Conservation (phyloP, 2,888 invertebrate species). For the Lochmaea crataegi region DNA sequence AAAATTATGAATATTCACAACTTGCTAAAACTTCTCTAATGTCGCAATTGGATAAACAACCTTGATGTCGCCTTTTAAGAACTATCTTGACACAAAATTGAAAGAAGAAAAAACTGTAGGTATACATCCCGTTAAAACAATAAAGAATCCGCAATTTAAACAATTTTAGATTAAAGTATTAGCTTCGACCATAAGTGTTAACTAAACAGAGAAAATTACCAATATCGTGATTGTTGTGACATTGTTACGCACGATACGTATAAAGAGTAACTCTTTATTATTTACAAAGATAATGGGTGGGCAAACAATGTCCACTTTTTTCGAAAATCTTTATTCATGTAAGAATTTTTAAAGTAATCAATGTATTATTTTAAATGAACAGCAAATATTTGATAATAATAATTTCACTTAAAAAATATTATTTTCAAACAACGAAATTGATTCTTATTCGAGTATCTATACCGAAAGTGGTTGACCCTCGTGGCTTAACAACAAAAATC, state of each 20-base stretch:
- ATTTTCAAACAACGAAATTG: too few relatives aligned
- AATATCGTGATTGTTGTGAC: slow-evolving; percentile 45
- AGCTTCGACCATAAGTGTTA: slow-evolving; percentile 22
- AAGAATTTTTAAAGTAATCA: slow-evolving; percentile 32
- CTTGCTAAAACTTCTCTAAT: not conserved
- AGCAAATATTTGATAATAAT: slow-evolving; percentile 36
- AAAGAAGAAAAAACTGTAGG: not conserved
- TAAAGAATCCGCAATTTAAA: slow-evolving; percentile 16
- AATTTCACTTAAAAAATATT: too few relatives aligned
- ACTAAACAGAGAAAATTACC: slow-evolving; percentile 29
- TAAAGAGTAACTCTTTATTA: slow-evolving; percentile 60
- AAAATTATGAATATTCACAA: too few relatives aligned
- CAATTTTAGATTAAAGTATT: slow-evolving; percentile 25
- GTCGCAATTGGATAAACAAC: not conserved
- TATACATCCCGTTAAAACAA: slow-evolving; percentile 1
- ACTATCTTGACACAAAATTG: not conserved
- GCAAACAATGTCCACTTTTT: slow-evolving; percentile 57
- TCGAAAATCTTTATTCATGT: slow-evolving; percentile 36
- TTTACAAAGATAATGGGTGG: slow-evolving; percentile 61
- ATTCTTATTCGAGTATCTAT: not conserved
- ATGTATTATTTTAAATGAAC: slow-evolving; percentile 37
- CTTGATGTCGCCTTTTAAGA: not conserved
- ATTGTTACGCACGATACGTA: slow-evolving; percentile 55
- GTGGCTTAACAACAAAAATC: slow-evolving; percentile 22
- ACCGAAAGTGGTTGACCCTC: slow-evolving; percentile 14